These are phyloP conservation scores for Steinernema scapterisci DNA, from an alignment of 2,888 invertebrate species.

Conservation along the genomic window DNA sequence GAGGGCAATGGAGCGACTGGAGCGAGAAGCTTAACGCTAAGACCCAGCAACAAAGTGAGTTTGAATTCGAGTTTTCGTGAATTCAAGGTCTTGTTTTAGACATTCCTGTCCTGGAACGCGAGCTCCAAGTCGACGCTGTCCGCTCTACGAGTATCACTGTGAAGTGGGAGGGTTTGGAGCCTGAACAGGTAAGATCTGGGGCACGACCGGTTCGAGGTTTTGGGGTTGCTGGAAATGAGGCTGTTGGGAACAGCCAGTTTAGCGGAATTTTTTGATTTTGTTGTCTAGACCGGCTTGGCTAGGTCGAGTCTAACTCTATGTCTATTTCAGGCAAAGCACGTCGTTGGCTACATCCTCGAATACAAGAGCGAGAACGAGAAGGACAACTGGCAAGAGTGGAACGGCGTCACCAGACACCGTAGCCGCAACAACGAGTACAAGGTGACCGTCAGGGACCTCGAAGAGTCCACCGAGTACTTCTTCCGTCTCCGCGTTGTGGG, in stretches of 20 bases:
- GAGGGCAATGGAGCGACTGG: slow-evolving; percentile 67
- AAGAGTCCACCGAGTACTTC: slow-evolving; percentile 67
- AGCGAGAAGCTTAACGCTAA: slow-evolving; percentile 60
- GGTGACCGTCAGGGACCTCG: slow-evolving; percentile 57
- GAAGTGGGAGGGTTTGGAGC: slow-evolving; percentile 64
- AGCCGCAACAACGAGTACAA: slow-evolving; percentile 57
- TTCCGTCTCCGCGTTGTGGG: slow-evolving; percentile 67
- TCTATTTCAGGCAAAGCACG: slow-evolving; percentile 52
- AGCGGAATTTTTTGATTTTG: too few relatives aligned
- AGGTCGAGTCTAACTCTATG: neutral
- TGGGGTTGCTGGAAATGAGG: too few relatives aligned
- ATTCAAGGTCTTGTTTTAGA: slow-evolving; percentile 42
- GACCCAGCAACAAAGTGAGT: slow-evolving; percentile 55
- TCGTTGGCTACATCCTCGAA: slow-evolving; percentile 66
- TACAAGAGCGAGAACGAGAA: slow-evolving; percentile 64
- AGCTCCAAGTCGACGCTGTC: slow-evolving; percentile 59
- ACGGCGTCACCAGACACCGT: slow-evolving; percentile 62
- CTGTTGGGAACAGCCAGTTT: too few relatives aligned
- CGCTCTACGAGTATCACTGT: slow-evolving; percentile 65
- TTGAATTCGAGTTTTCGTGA: neutral
- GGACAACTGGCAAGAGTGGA: slow-evolving; percentile 64
- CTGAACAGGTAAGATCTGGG: slow-evolving; percentile 45
- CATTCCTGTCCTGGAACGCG: slow-evolving; percentile 66
- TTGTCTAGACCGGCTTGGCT: neutral
- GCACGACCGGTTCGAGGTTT: too few relatives aligned